These are phyloP conservation scores for Ramphastos sulfuratus DNA, from an alignment of 2,113 vertebrate species.

Conservation along the genomic window DNA sequence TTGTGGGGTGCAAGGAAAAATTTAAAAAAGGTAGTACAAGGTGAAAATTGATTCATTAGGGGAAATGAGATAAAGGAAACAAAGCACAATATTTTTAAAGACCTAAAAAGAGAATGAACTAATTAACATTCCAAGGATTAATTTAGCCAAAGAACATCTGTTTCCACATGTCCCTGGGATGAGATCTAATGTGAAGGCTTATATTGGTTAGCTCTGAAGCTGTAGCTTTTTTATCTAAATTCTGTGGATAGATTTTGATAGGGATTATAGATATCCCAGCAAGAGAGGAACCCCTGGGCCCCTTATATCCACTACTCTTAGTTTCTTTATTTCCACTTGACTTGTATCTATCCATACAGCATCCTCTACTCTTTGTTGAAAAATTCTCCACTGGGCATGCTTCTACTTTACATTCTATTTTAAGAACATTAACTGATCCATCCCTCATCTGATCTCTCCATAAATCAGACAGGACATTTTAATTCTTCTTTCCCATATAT, in stretches of 20 bases:
- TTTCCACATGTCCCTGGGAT: not conserved
- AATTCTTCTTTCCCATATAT: not conserved
- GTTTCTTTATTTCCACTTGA: not conserved
- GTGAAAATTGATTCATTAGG: not conserved
- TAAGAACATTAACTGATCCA: not conserved
- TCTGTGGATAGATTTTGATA: not conserved
- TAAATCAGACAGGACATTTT: not conserved
- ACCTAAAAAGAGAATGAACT: not conserved
- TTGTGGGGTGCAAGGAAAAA: not conserved
- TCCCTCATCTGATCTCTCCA: not conserved
- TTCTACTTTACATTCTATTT: not conserved
- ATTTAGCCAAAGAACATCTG: conserved; percentile 30
- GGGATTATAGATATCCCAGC: not conserved
- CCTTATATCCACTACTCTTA: not conserved
- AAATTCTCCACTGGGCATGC: not conserved
- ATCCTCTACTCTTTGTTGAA: not conserved
- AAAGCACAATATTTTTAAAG: not conserved
- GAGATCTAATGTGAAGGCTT: not conserved
- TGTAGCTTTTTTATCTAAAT: not conserved
- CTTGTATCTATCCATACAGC: not conserved
- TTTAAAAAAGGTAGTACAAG: not conserved
- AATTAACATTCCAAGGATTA: not conserved
- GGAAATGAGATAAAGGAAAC: not conserved
- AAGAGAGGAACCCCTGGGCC: not conserved
- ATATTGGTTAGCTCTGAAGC: not conserved